A percentile compares a stretch with the other conserved stretches of the same genome.
Conservation (phyloP, 2,888 invertebrate genomes). For the Archips crataeganus region DNA sequence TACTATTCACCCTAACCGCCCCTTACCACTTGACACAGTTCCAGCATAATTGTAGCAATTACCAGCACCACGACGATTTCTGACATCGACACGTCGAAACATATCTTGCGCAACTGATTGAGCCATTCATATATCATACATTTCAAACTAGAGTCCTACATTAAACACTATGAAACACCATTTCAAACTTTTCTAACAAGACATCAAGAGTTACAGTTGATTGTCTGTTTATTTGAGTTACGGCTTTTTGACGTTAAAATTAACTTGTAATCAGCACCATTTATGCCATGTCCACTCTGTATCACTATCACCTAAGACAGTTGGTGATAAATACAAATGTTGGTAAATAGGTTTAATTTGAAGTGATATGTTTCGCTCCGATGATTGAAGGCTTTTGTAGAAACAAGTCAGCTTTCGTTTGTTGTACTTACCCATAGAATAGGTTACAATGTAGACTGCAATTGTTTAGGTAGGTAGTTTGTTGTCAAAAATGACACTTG, state of each 20-base stretch:
- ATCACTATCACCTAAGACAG: slow-evolving; percentile 62
- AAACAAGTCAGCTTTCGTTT: background rate
- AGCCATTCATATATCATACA: slow-evolving; percentile 65
- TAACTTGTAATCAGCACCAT: slow-evolving; percentile 62
- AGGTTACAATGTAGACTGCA: too few species aligned
- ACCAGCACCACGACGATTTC: slow-evolving; percentile 58
- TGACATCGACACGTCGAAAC: slow-evolving; percentile 76
- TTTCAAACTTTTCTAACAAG: background rate
- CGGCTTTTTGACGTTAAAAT: background rate
- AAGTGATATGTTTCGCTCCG: slow-evolving; percentile 16
- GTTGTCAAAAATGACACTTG: too few species aligned
- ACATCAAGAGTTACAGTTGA: background rate
- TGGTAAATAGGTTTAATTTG: slow-evolving; percentile 29
- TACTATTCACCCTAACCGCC: slow-evolving; percentile 55
- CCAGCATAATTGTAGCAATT: slow-evolving; percentile 82
- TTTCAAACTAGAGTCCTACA: background rate
- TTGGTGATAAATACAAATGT: slow-evolving; percentile 31
- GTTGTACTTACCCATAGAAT: background rate
- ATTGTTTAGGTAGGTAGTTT: too few species aligned
- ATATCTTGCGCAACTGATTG: slow-evolving; percentile 79
- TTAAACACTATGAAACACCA: background rate
- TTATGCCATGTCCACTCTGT: slow-evolving; percentile 68
- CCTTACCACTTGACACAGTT: slow-evolving; percentile 76
- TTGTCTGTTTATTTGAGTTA: background rate
- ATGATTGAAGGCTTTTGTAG: slow-evolving; percentile 10